These are phyloP conservation scores for Neotragus moschatus DNA, from an alignment of 2,113 vertebrate species.

Conservation along the genomic window DNA sequence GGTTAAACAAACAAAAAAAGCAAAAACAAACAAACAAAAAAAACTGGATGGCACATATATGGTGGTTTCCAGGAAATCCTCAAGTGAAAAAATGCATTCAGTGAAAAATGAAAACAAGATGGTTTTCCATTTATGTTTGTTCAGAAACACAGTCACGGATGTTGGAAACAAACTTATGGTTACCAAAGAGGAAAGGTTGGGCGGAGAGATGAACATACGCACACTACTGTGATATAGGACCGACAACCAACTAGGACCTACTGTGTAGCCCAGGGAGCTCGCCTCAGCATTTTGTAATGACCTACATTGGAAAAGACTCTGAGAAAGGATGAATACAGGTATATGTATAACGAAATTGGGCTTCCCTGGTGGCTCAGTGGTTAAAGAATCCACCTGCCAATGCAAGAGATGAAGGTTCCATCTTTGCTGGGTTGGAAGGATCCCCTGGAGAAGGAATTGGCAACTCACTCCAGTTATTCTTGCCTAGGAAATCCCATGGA, in stretches of 20 bases:
- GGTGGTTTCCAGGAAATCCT: constrained; percentile 14
- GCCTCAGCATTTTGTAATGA: neutral
- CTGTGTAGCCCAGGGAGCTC: neutral
- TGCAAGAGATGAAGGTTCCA: neutral
- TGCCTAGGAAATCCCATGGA: neutral
- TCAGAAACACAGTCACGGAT: neutral
- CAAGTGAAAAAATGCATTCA: neutral
- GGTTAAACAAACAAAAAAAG: neutral
- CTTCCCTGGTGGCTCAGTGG: neutral
- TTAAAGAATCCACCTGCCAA: neutral
- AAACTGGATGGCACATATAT: neutral
- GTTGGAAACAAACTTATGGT: neutral
- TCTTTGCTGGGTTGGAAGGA: neutral
- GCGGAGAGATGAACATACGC: neutral
- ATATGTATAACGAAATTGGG: neutral
- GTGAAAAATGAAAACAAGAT: neutral
- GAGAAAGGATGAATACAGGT: neutral
- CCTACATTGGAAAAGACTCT: neutral
- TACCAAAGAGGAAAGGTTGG: neutral
- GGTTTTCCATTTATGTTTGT: neutral
- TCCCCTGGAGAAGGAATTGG: neutral
- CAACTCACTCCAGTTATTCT: neutral
- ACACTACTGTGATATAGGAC: neutral
- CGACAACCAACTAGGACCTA: neutral
- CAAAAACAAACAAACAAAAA: neutral